phyloP scores from a whole-genome alignment of 2,113 vertebrate species.

The Tachuris rubrigastra region DNA sequence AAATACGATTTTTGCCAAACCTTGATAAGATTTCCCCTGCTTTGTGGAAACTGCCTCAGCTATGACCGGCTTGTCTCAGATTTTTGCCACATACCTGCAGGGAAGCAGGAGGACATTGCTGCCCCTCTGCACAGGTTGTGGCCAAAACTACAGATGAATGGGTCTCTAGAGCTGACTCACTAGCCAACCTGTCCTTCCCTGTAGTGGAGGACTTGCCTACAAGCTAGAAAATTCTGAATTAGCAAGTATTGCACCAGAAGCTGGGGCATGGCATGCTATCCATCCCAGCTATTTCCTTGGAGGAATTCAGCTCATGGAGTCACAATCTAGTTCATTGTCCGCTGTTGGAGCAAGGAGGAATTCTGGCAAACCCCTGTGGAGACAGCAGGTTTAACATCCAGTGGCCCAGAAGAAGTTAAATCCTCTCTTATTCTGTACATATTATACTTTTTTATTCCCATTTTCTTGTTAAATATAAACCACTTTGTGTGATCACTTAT shows the following conservation, averaged over 20 bases:
- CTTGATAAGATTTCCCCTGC: not conserved
- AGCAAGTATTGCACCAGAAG: not conserved
- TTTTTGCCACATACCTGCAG: not conserved
- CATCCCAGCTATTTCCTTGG: constrained; percentile 13
- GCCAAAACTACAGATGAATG: not conserved
- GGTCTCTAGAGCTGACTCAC: not conserved
- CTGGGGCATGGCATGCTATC: not conserved
- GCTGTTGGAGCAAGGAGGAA: not conserved
- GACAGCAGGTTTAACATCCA: not conserved
- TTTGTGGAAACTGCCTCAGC: not conserved
- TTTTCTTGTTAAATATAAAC: constrained; percentile 12
- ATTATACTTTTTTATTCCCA: not conserved
- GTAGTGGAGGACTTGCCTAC: not conserved
- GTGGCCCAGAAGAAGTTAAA: not conserved
- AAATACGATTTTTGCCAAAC: not conserved
- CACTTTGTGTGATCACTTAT: not conserved
- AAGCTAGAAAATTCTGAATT: not conserved
- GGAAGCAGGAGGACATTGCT: not conserved
- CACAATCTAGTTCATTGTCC: constrained; percentile 21
- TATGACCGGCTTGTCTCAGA: not conserved
- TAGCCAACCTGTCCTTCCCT: not conserved
- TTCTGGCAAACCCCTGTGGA: constrained; percentile 14
- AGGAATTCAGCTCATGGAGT: constrained; percentile 23
- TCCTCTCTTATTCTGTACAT: not conserved
- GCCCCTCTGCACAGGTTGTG: not conserved